Percentiles rank a stretch among this genome's conserved stretches.
Conservation (phyloP, 2,797 vertebrate genomes). For the Euphonia xanthogaster region DNA sequence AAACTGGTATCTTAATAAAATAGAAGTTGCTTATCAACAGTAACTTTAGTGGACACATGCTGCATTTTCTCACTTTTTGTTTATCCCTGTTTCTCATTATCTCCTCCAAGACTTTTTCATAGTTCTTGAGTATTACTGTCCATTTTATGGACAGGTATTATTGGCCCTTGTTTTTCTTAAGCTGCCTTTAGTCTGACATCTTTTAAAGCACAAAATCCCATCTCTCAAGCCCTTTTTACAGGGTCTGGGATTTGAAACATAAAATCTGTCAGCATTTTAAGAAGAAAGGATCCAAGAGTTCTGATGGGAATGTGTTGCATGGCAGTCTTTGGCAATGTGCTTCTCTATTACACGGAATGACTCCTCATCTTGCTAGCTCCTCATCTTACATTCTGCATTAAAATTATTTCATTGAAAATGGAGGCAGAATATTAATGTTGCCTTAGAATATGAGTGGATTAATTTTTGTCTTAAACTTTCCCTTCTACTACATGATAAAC, state of each 20-base stretch:
- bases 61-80: not conserved
- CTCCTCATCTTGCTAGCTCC: not conserved
- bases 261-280: not conserved
- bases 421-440: not conserved
- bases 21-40: not conserved
- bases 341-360: not conserved
- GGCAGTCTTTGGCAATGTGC: not conserved
- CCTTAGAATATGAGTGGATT: not conserved
- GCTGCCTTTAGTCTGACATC: not conserved
- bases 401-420: not conserved
- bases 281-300: not conserved
- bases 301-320: not conserved
- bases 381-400: not conserved
- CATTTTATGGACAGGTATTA: not conserved
- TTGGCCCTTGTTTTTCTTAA: not conserved
- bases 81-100: not conserved
- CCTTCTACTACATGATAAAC: not conserved
- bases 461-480: not conserved
- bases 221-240: not conserved
- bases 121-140: not conserved
- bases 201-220: not conserved
- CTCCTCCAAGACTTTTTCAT: not conserved
- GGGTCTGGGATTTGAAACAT: not conserved
- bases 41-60: not conserved
- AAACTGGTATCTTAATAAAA: not conserved